A percentile compares a stretch with the other conserved stretches of the same genome.
These are phyloP conservation scores for Triplophysa yarkandensis DNA, from an alignment of 2,797 vertebrate genomes.

Conservation along the genomic window DNA sequence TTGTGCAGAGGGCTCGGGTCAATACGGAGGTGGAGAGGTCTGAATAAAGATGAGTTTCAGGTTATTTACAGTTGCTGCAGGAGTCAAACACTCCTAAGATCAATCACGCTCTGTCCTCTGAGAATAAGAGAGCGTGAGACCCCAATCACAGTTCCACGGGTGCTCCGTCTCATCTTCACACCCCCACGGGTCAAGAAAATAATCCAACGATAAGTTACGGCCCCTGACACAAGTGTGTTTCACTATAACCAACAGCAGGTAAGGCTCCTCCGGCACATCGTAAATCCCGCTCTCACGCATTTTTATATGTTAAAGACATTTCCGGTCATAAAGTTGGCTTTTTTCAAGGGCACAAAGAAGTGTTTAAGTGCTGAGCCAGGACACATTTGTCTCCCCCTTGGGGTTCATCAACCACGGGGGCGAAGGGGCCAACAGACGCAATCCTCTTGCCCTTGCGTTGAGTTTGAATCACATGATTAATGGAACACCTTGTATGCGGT, in stretches of 20 bases:
- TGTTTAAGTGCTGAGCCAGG: constrained; percentile 49
- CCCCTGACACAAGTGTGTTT: constrained; percentile 27
- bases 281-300: background rate
- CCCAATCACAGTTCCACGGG: constrained; percentile 28
- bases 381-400: constrained; percentile 40
- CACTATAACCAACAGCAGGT: constrained; percentile 8
- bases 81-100: constrained; percentile 52
- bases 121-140: constrained; percentile 38
- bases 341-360: constrained; percentile 53
- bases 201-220: constrained; percentile 38
- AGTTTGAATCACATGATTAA: constrained; percentile 53
- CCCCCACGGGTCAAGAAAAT: constrained; percentile 13
- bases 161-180: background rate
- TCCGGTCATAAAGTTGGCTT: constrained; percentile 36
- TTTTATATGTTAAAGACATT: constrained; percentile 20
- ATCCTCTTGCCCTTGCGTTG: constrained; percentile 44
- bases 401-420: constrained; percentile 32
- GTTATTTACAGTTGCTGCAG: constrained; percentile 56
- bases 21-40: constrained; percentile 38
- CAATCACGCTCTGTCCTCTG: constrained; percentile 50
- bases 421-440: constrained; percentile 44
- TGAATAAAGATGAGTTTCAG: constrained; percentile 57
- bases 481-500: constrained; percentile 50
- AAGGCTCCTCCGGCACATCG: constrained; percentile 22
- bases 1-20: constrained; percentile 38